phyloP scores from a whole-genome alignment of 2,888 invertebrate species.

The Drosophila neonasuta region DNA sequence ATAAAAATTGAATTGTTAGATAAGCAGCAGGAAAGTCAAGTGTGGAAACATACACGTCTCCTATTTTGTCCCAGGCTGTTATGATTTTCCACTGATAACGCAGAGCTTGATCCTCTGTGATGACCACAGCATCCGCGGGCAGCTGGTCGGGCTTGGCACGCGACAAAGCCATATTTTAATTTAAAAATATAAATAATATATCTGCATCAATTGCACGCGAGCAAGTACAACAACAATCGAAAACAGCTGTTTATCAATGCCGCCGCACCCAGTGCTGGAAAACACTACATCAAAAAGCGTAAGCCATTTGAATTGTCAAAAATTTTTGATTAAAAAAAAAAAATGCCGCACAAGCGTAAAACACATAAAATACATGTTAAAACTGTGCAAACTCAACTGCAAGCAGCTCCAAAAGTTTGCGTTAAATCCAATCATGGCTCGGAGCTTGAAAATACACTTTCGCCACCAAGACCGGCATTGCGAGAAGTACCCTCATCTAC shows the following conservation, averaged over 20 bases:
- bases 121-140: slow-evolving; percentile 85
- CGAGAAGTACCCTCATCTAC: background rate
- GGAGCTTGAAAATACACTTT: slow-evolving; percentile 6
- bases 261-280: background rate
- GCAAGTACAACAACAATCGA: background rate
- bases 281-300: background rate
- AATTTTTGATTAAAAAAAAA: background rate
- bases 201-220: background rate
- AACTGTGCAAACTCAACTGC: slow-evolving; percentile 14
- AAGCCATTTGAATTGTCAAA: slow-evolving; percentile 4
- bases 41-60: slow-evolving; percentile 84
- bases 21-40: slow-evolving; percentile 22
- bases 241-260: slow-evolving; percentile 3
- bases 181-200: slow-evolving; percentile 6
- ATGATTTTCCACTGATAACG: slow-evolving; percentile 85
- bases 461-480: too few relatives aligned
- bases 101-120: slow-evolving; percentile 85
- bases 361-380: slow-evolving; percentile 5
- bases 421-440: slow-evolving; percentile 33
- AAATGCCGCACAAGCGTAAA: slow-evolving; percentile 53
- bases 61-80: slow-evolving; percentile 84
- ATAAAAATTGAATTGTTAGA: slow-evolving; percentile 30
- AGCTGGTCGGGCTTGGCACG: slow-evolving; percentile 82
- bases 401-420: slow-evolving; percentile 19
- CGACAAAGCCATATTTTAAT: slow-evolving; percentile 83